Base-by-base conservation (phyloP, 1,140 invertebrate genomes). In the Drosophila albomicans region DNA sequence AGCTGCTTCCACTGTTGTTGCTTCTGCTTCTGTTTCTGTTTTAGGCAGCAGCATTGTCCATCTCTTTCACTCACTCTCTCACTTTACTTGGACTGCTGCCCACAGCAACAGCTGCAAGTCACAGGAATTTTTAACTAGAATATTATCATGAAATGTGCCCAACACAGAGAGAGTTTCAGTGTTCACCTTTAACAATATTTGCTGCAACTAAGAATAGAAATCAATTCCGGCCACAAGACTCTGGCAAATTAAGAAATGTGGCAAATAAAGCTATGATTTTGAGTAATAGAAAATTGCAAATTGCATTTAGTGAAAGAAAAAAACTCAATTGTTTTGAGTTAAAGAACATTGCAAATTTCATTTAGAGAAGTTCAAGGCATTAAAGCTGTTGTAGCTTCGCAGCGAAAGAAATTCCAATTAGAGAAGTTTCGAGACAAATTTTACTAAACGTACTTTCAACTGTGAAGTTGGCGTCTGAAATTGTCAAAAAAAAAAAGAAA, bases 21-120 rank as follows among this genome's bases (percentile, higher is more conserved):
- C 20, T 25, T 68, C 10, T 49, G 20, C 20, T 25, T 68, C 10
- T 49, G 68, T 20, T 8, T 45, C 57, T 35, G 32, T 16, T 15
- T 20, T 16, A 1, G 16, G 41, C 46, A 43, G 56, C 28, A 45
- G 58, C 11, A 16, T 38, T 71, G 38, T 4, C 13, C 48, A 7
- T 30, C 25, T 11, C n/a, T 3, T 5, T 25, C 25, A 15, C 25
- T 3, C 20, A 30, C 5, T 3, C 4, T 28, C 7, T 48, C 7
- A 3, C 8, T 15, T 16, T 61, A 10, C 8, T 5, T 63, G 48
- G 41, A 30, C 61, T 63, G 61, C 48, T 63, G 61, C 48, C 61
- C 48, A 28, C 16, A 35, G 15, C 46, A 56, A 56, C 52, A 61
- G 43, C 30, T 32, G 30, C 58, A 48, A 20, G 8, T 32, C 28